Evolutionary conservation across 2,888 invertebrate species (phyloP).

Genomic region (Apeira syringaria): DNA sequence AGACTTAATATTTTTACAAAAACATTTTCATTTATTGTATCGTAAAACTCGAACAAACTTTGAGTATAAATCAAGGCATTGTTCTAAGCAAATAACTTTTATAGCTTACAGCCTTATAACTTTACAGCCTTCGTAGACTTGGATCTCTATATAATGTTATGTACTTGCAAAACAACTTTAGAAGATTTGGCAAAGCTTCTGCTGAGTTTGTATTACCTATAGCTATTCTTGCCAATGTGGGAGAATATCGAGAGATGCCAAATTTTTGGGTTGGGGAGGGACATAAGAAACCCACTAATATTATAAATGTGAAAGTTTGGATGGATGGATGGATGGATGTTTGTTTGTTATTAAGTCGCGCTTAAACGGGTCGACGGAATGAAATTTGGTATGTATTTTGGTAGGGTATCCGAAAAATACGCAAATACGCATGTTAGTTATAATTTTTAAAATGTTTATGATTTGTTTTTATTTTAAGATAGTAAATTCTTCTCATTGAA

Average conservation of each 20-base stretch:
- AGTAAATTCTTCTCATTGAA: no score
- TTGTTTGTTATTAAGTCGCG: no score
- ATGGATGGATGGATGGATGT: no score
- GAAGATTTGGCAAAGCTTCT: constrained; percentile 67
- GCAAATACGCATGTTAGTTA: no score
- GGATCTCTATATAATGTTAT: constrained; percentile 39
- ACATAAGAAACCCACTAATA: no score
- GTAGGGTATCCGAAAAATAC: no score
- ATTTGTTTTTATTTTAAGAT: no score
- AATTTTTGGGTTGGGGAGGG: constrained; percentile 33
- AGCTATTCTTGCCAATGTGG: constrained; percentile 43
- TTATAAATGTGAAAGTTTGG: no score
- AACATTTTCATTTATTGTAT: constrained; percentile 22
- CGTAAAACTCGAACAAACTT: constrained; percentile 30
- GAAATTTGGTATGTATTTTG: no score
- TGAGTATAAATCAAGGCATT: constrained; percentile 38
- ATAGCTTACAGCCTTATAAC: constrained; percentile 39
- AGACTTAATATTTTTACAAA: constrained; percentile 12
- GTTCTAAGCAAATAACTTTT: constrained; percentile 45
- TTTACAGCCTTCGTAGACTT: constrained; percentile 36
- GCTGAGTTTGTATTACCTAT: constrained; percentile 58
- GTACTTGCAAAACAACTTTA: constrained; percentile 56
- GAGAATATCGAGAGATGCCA: constrained; percentile 56
- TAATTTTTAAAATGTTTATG: no score
- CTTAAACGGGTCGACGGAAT: no score